Evolutionary conservation across 2,113 vertebrate genomes (phyloP), one percentile per base, ranked within the genome.

Genomic region (Anser cygnoides): DNA sequence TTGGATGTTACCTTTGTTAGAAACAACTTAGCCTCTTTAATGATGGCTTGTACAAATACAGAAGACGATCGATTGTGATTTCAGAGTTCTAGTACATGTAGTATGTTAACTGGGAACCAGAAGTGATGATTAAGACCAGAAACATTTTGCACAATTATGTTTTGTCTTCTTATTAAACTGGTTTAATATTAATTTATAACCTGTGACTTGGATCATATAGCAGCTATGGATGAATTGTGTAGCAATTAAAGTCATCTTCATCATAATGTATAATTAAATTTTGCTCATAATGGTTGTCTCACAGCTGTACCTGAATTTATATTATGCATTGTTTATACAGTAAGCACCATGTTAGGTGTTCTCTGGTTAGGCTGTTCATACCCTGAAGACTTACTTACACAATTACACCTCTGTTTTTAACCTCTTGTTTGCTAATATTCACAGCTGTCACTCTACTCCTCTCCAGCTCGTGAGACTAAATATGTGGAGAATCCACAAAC

Each of bases 361-460:
- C 58, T 82, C 62, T 86, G 73, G 33, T 81, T 88, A 61, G 68
- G n/a, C 79, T 84, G 68, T 87, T 87, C n/a, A 13, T 92, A 74
- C 80, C 84, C 81, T 96, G 71, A 92, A 93, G 92, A 93, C 91
- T 81, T 94, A 43, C 62, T 92, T 96, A 58, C 39, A 72, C 63
- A 70, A 71, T 78, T 90, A 71, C 15, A 80, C 46, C 92, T 91
- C 65, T 94, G 84, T 79, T 93, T 93, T 95, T 94, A 96, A 97
- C 92, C 70, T 94, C 83, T 92, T 96, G 84, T 94, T 93, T 96
- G 93, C 95, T 94, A 66, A 96, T 92, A 54, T 96, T 92, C 85
- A 71, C 97, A 99, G 99, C 97, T 99, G 93, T 99, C 99, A 61
- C 97, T 99, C 39, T 99, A 99, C 97, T 98, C 97, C 57, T 96